Conservation (phyloP, 2,888 invertebrate genomes). For the Oscheius onirici region DNA sequence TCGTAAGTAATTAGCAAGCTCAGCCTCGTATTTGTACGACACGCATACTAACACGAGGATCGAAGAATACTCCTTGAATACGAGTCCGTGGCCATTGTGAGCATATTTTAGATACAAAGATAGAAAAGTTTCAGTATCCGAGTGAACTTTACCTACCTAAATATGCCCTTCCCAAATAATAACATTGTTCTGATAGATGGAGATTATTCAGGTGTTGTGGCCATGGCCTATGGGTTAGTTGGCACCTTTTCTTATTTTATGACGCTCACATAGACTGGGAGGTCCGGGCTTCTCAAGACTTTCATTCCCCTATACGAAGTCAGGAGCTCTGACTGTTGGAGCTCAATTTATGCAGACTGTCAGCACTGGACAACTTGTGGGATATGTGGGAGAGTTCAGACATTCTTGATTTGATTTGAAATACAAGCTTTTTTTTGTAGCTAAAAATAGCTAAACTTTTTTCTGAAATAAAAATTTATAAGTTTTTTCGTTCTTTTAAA, state of each 20-base stretch:
- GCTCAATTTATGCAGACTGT: not conserved
- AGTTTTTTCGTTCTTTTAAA: no score
- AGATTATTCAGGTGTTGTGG: not conserved
- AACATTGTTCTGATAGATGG: not conserved
- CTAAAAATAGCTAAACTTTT: no score
- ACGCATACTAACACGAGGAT: not conserved
- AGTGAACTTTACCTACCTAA: not conserved
- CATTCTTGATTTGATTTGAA: not conserved
- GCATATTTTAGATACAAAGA: not conserved
- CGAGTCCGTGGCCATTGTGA: not conserved
- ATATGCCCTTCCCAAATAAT: not conserved
- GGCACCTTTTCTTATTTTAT: not conserved
- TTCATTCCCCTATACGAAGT: not conserved
- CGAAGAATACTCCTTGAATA: not conserved
- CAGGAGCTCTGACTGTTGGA: not conserved
- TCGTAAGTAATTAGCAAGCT: not conserved
- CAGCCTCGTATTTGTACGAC: not conserved
- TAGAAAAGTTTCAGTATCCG: not conserved
- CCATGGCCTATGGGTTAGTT: slow-evolving; percentile 4
- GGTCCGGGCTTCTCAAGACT: not conserved
- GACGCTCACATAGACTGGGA: not conserved
- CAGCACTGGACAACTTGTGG: not conserved
- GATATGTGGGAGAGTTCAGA: not conserved
- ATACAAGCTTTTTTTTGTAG: not conserved
- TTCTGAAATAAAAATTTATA: no score